Conservation (phyloP, 30 jellyfish, hydroid and myxozoan genomes). For the Phacellophora camtschatica region DNA sequence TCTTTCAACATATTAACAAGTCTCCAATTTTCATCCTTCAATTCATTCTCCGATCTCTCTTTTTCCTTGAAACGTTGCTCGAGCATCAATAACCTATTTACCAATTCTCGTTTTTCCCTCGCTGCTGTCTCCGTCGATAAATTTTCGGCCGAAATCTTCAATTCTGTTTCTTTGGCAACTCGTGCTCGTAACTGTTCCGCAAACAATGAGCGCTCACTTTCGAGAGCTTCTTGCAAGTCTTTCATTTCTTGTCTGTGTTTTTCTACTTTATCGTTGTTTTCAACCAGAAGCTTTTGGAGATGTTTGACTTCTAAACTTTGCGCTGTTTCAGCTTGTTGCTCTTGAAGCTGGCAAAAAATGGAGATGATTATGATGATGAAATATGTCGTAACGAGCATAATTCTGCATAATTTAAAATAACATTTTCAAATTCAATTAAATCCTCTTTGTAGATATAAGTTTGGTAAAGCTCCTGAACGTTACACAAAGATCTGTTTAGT, state of each 20-base stretch:
- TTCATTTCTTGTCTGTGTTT: slow-evolving; percentile 43
- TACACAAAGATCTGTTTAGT: too few relatives aligned
- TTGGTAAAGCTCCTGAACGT: too few relatives aligned
- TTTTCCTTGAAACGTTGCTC: slow-evolving; percentile 59
- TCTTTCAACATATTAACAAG: slow-evolving; percentile 60
- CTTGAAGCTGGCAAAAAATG: too few relatives aligned
- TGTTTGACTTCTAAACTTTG: slow-evolving; percentile 53
- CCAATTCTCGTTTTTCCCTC: slow-evolving; percentile 35
- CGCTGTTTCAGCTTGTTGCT: not conserved
- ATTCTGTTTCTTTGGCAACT: slow-evolving; percentile 45
- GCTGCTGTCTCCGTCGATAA: slow-evolving; percentile 6
- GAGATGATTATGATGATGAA: too few relatives aligned
- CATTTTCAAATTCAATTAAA: too few relatives aligned
- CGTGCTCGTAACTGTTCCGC: slow-evolving; percentile 70
- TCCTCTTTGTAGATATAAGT: too few relatives aligned
- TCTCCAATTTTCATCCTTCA: slow-evolving; percentile 61
- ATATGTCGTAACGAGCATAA: too few relatives aligned
- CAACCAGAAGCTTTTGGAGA: slow-evolving; percentile 49
- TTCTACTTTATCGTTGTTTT: slow-evolving; percentile 52
- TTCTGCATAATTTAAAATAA: too few relatives aligned
- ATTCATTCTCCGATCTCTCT: slow-evolving; percentile 47
- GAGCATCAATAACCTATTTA: slow-evolving; percentile 17
- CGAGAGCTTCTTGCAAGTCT: slow-evolving; percentile 49
- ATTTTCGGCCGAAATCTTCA: slow-evolving; percentile 7
- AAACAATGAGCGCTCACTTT: slow-evolving; percentile 63